Conservation (phyloP, 2,113 vertebrate species). For the Prochilodus magdalenae region DNA sequence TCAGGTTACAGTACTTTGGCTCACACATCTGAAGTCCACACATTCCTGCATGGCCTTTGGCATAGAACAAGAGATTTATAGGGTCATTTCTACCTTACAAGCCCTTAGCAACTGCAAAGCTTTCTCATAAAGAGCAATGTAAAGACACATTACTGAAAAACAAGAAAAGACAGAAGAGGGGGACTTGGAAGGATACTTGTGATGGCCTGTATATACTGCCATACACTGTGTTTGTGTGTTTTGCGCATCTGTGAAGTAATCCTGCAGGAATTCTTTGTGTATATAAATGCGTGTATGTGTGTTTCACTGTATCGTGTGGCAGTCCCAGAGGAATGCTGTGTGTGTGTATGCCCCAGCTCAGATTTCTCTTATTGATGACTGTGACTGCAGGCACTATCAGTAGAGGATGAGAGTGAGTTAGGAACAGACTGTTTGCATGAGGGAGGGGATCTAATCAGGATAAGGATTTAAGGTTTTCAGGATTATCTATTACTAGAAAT, state of each 20-base stretch:
- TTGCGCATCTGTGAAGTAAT: conserved; percentile 21
- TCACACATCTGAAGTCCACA: conserved; percentile 8
- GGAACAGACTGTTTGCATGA: background rate
- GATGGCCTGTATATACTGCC: background rate
- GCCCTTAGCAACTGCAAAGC: background rate
- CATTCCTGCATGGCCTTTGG: background rate
- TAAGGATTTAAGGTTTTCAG: conserved; percentile 24
- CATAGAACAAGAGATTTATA: conserved; percentile 18
- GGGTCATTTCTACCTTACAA: background rate
- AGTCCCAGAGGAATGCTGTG: conserved; percentile 37
- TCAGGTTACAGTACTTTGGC: background rate
- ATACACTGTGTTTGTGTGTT: background rate
- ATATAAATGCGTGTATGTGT: conserved; percentile 21
- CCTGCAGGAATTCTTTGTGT: conserved; percentile 31
- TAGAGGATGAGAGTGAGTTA: background rate
- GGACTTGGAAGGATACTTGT: background rate
- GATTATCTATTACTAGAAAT: background rate
- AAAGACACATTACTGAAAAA: background rate
- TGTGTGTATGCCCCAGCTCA: conserved; percentile 26
- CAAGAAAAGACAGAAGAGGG: conserved; percentile 9
- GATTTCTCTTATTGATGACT: conserved; percentile 43
- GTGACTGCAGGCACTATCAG: background rate
- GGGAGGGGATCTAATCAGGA: background rate
- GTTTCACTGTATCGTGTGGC: conserved; percentile 40
- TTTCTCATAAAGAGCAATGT: conserved; percentile 6